A percentile compares a stretch with the other conserved stretches of the same genome.
Conservation (phyloP, 2,888 invertebrate species). For the Acanthoscelides obtectus region DNA sequence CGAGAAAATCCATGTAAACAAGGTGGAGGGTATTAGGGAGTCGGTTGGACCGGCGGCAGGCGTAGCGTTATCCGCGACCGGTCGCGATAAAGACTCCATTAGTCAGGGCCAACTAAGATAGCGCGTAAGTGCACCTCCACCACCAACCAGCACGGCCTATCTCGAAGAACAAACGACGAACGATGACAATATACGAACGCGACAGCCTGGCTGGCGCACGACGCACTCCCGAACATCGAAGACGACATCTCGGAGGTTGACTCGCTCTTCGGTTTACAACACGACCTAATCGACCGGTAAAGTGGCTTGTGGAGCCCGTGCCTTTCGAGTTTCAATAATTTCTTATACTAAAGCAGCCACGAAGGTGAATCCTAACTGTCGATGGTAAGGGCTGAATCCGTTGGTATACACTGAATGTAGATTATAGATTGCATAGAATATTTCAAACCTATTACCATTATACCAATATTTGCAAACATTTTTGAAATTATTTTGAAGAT, state of each 20-base stretch:
- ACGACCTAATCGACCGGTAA: too few relatives aligned
- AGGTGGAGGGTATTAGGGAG: conserved; percentile 35
- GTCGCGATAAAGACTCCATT: conserved; percentile 44
- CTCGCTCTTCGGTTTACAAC: too few relatives aligned
- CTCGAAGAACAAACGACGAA: neutral
- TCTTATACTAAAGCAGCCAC: too few relatives aligned
- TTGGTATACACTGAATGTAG: too few relatives aligned
- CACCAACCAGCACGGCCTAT: neutral
- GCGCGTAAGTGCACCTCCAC: conserved; percentile 40
- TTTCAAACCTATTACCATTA: too few relatives aligned
- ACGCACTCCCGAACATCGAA: neutral
- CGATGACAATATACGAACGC: conserved; percentile 29
- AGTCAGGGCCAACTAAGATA: conserved; percentile 41
- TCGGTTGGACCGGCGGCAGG: conserved; percentile 24
- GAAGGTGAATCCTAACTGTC: too few relatives aligned
- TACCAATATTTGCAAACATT: too few relatives aligned
- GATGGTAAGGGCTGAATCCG: too few relatives aligned
- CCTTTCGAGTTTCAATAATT: too few relatives aligned
- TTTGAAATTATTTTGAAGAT: too few relatives aligned
- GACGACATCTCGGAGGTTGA: neutral
- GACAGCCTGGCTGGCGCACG: conserved; percentile 32
- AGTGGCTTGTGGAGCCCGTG: too few relatives aligned
- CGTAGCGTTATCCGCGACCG: conserved; percentile 31
- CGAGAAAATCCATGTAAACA: conserved; percentile 27
- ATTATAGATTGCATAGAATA: too few relatives aligned